Percentiles rank a stretch among this genome's conserved stretches.
Conservation (phyloP, 2,113 vertebrate genomes). For the Psittacara wagleri region DNA sequence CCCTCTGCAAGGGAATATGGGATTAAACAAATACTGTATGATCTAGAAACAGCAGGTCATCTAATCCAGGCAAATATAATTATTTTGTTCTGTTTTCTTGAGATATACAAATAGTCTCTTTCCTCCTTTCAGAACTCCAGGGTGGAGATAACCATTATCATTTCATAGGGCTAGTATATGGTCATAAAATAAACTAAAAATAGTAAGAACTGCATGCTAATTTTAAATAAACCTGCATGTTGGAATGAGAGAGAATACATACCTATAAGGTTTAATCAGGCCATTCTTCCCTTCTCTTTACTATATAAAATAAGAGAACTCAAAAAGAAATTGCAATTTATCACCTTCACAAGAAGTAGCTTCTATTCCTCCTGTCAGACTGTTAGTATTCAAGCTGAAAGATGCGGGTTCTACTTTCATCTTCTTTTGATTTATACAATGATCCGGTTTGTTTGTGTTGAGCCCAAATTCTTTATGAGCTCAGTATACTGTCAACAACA, state of each 20-base stretch:
- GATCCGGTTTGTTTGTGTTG: constrained; percentile 22
- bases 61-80: neutral
- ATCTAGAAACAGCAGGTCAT: neutral
- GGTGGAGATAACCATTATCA: neutral
- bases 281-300: neutral
- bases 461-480: constrained; percentile 12
- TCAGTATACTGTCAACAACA: constrained; percentile 45
- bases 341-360: constrained; percentile 8
- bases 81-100: neutral
- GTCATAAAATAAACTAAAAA: neutral
- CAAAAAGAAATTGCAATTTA: constrained; percentile 17
- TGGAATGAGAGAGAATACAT: neutral
- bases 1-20: neutral
- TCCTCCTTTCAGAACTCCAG: neutral
- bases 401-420: constrained; percentile 50
- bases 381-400: constrained; percentile 33
- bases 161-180: neutral
- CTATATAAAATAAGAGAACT: neutral
- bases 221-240: neutral
- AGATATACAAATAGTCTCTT: neutral
- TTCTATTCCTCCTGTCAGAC: constrained; percentile 35
- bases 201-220: neutral
- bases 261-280: neutral
- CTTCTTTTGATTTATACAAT: constrained; percentile 63
- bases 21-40: constrained; percentile 28